Conservation (phyloP, 2,113 vertebrate species). For the Ceratotherium simum region DNA sequence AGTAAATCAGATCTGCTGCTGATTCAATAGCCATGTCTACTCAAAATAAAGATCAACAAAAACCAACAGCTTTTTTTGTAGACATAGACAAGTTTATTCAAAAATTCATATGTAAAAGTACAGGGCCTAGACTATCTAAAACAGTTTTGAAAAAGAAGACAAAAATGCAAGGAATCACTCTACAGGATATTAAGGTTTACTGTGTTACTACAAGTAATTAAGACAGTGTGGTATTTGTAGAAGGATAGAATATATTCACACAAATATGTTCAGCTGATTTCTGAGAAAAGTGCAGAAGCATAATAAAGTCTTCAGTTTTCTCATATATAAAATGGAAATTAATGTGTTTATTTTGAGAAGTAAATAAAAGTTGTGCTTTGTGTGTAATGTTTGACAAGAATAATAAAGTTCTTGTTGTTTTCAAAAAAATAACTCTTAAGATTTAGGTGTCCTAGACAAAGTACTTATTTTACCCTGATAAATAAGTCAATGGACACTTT, state of each 20-base stretch:
- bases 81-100: neutral
- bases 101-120: neutral
- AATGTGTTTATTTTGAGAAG: slow-evolving; percentile 27
- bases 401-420: slow-evolving; percentile 1
- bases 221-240: neutral
- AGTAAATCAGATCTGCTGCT: neutral
- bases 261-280: slow-evolving; percentile 10
- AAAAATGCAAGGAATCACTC: neutral
- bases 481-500: neutral
- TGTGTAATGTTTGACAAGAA: neutral
- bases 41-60: slow-evolving; percentile 15
- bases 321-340: slow-evolving; percentile 14
- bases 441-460: neutral
- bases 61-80: neutral
- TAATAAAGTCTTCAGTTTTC: neutral
- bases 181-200: neutral
- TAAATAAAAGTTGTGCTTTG: neutral
- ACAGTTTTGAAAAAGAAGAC: neutral
- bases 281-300: neutral
- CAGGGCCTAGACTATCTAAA: neutral
- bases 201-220: neutral
- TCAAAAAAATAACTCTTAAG: neutral
- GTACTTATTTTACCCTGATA: neutral
- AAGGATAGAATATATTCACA: neutral
- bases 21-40: neutral